Base-by-base conservation (phyloP, 2,113 vertebrate genomes). In the Gambusia affinis region DNA sequence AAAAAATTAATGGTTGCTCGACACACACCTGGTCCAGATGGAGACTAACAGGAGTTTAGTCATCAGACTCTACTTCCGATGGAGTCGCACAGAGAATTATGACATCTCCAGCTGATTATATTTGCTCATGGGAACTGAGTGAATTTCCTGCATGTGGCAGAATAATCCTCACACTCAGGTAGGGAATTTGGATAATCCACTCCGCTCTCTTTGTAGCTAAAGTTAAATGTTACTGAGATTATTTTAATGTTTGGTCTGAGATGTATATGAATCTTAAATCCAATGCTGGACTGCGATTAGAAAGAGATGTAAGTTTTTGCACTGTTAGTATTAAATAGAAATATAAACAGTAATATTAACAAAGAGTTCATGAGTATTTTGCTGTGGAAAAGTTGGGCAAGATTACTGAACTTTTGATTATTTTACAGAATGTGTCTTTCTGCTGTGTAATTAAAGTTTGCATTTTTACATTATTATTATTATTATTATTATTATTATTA, bases 71-170 rank as follows among this genome's bases (percentile, higher is more conserved):
- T 24, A 60, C 57, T 15, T 15, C 57, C 24, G 12, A n/a, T 60
- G 4, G 60, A n/a, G 57, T 60, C 28, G 10, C 57, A 60, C n/a
- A 8, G 62, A 33, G 62, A 31, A 31, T 1, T 31, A 64, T 14
- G 15, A 64, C 29, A 64, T 15, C 62, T 64, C 62, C 62, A 33
- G 62, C 29, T 64, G 62, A 64, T 64, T 64, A 64, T 31, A 64
- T 64, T 33, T 33, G 33, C 33, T 33, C 6, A 64, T 64, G 33
- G 62, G 30, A 64, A 31, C 62, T 64, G 62, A 64, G 62, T 64
- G 62, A 64, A 15, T 64, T 64, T 64, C 8, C 30, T 64, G 62
- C 28, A 61, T 28, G 10, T 1, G 60, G 60, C 60, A 61, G 60
- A 61, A 61, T 61, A 61, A 29, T 61, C 24, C 60, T 27, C 27